Base-by-base conservation (phyloP, 64 coral and sea anemone species). In the Actinia equina region DNA sequence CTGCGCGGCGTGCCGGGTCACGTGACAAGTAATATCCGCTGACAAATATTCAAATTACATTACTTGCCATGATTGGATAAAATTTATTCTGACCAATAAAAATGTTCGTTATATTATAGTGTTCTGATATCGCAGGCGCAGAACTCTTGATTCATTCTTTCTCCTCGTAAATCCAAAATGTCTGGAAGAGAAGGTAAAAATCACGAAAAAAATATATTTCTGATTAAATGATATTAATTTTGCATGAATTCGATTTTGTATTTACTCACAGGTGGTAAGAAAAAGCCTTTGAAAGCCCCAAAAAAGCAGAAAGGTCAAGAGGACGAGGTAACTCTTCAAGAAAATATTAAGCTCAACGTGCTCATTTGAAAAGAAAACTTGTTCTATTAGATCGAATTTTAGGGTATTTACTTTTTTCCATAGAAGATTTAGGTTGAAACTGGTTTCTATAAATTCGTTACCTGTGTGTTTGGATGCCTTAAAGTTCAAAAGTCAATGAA, bases 111-210 rank as follows among this genome's bases (percentile, higher is more conserved):
- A 74, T 10, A 74, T 74, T 23, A 74, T 6, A 49, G 3, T 30
- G 3, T 30, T 8, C 69, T 74, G 3, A 6, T 76, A 71, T 67
- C 63, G 85, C 85, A 60, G 85, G 85, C 83, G 43, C 78, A 81
- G 13, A 0, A 51, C 4, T 46, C 11, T 79, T 43, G n/a, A 44
- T 65, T n/a, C 62, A 65, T 65, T 64, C 61, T 64, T 64, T 71
- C 5, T 5, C 4, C 43, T 46, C 80, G n/a, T 0, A 42, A 13
- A 76, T 59, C 52, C 26, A 89, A 85, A 92, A 98, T 98, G 96
- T 98, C 96, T 11, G 96, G 96, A 12, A 87, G 96, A 86, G 96
- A 98, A 95, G 96, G 96, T 98, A 67, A 62, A 85, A 82, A n/a
- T 18, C 3, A 11, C 16, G 8, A 14, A 30, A 41, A 74, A 74